Base-by-base conservation (phyloP, 2,797 vertebrate genomes). In the Tiaroga cobitis region DNA sequence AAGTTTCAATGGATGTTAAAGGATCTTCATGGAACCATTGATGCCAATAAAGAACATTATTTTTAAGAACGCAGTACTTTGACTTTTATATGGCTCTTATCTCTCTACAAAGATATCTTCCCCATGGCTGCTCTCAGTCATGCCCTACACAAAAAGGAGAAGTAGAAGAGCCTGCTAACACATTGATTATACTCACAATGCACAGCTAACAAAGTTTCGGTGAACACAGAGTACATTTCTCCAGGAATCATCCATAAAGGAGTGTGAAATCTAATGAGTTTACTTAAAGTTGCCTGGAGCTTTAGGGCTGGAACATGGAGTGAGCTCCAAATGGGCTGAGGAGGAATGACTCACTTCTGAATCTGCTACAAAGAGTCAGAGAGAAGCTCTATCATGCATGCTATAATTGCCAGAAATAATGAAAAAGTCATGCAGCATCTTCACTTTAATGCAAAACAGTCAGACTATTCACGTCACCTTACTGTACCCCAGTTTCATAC, bases 241-340 rank as follows among this genome's bases (percentile, higher is more conserved):
- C 63, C 56, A 21, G 49, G 19, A 70, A 18, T 43, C 65, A 43
- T 78, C 46, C 61, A 54, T 24, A 43, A 68, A 49, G 63, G 49
- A 19, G 74, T 32, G n/a, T 59, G 49, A 84, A 59, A 84, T 26
- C 74, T 78, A 59, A 78, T 81, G 63, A 81, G 73, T 59, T 69
- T 78, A 83, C 43, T 21, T 67, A 21, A 54, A 46, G 83, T 70
- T 59, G 75, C 75, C 83, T 8, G 75, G 26, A 79, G 65, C 65
- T 61, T 72, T 24, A 59, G 63, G 63, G 56, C 63, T 84, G 61
- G 46, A 68, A 77, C 76, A 78, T 78, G 19, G 73, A 77, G 63
- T 59, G 65, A 34, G 72, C 72, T 76, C 29, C 24, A 68, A 34
- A 63, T 61, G 49, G 69, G 16, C 29, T 67, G n/a, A 78, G 34